Evolutionary conservation across 2,888 invertebrate genomes (phyloP).

Genomic region (Rutpela maculata): DNA sequence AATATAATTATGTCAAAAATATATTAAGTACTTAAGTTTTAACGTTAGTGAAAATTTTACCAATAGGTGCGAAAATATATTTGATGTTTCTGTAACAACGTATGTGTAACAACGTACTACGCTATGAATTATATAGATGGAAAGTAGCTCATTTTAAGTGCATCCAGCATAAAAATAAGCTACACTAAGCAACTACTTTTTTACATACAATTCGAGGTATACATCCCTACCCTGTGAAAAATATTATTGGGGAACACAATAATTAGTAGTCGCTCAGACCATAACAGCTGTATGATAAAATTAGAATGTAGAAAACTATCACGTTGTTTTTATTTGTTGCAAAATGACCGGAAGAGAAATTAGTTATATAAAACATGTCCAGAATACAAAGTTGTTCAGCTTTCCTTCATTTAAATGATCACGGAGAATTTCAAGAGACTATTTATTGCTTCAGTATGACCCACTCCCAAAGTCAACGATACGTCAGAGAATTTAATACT

Average conservation of each 20-base stretch:
- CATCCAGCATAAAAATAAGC: too few relatives aligned
- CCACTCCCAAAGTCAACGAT: background rate
- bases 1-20: too few relatives aligned
- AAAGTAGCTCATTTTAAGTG: too few relatives aligned
- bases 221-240: background rate
- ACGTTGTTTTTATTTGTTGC: background rate
- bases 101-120: too few relatives aligned
- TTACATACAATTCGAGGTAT: too few relatives aligned
- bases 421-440: background rate
- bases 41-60: too few relatives aligned
- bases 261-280: background rate
- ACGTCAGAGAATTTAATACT: too few relatives aligned
- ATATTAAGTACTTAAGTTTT: too few relatives aligned
- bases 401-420: slow-evolving; percentile 20
- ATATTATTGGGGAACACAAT: background rate
- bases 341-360: slow-evolving; percentile 32
- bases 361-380: slow-evolving; percentile 10
- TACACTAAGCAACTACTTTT: too few relatives aligned
- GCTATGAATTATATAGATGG: too few relatives aligned
- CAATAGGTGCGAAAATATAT: too few relatives aligned
- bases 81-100: too few relatives aligned
- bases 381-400: slow-evolving; percentile 22
- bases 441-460: slow-evolving; percentile 7
- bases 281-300: background rate
- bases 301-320: slow-evolving; percentile 11